A percentile compares a stretch with the other conserved stretches of the same genome.
phyloP scores from a whole-genome alignment of 2,797 vertebrate genomes.

The Dryobates pubescens region DNA sequence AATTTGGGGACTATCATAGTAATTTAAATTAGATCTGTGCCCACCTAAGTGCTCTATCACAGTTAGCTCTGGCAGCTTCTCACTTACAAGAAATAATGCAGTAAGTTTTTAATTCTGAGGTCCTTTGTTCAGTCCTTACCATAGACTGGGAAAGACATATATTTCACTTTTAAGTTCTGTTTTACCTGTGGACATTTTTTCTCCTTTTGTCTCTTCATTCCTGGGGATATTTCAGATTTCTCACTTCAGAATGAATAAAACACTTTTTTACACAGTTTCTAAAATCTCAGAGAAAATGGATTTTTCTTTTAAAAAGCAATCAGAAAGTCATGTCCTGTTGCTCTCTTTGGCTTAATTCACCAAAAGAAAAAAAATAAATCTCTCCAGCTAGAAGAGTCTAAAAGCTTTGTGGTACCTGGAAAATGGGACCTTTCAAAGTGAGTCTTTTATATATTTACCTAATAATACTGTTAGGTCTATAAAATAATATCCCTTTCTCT shows the following conservation, averaged over 20 bases:
- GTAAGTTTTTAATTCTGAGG: background rate
- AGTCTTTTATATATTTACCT: background rate
- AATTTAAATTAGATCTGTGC: background rate
- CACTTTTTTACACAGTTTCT: background rate
- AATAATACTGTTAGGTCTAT: background rate
- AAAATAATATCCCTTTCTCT: background rate
- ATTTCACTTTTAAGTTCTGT: background rate
- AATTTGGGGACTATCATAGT: background rate
- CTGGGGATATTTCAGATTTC: background rate
- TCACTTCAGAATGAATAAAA: background rate
- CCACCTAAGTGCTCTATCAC: background rate
- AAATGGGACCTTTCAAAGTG: background rate
- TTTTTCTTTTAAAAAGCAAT: background rate
- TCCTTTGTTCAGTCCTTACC: background rate
- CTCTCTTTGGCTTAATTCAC: background rate
- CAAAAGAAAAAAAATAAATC: background rate
- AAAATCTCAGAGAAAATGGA: background rate
- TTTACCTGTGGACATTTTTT: background rate
- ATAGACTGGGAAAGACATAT: background rate
- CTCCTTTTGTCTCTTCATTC: background rate
- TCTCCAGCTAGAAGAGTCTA: background rate
- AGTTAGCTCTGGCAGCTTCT: background rate
- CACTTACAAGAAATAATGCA: background rate
- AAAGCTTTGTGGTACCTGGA: constrained; percentile 1
- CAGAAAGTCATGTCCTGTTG: background rate